Conservation (phyloP, 2,888 invertebrate genomes). For the Hirtodrosophila duncani region DNA sequence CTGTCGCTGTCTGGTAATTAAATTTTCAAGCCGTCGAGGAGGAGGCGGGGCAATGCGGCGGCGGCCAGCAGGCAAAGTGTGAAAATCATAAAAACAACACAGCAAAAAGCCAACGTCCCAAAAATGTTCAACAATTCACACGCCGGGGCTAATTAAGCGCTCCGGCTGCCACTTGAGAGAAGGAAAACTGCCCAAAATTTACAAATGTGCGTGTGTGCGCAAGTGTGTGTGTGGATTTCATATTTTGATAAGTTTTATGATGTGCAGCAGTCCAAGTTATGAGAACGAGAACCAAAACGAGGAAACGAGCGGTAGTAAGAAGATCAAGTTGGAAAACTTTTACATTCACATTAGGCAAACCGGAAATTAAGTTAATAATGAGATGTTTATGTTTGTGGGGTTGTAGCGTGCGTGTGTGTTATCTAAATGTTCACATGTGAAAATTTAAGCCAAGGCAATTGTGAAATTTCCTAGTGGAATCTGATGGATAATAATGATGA, state of each 20-base stretch:
- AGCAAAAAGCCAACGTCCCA: constrained; percentile 61
- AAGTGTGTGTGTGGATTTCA: constrained; percentile 49
- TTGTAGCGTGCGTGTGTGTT: constrained; percentile 9
- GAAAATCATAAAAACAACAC: constrained; percentile 68
- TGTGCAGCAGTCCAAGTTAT: constrained; percentile 45
- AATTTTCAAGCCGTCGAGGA: constrained; percentile 45
- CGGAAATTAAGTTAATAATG: constrained; percentile 64
- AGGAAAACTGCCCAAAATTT: constrained; percentile 35
- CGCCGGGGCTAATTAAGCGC: constrained; percentile 64
- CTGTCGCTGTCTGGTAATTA: constrained; percentile 42
- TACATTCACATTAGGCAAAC: constrained; percentile 40
- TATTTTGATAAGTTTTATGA: constrained; percentile 65
- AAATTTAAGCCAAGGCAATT: constrained; percentile 27
- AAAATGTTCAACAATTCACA: constrained; percentile 70
- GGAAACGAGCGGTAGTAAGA: constrained; percentile 1
- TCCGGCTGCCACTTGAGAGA: constrained; percentile 52
- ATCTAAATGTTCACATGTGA: constrained; percentile 17
- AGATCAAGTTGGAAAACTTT: constrained; percentile 32
- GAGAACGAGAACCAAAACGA: not conserved
- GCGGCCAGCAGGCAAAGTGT: constrained; percentile 55
- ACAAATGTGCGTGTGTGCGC: not conserved
- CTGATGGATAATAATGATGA: too few relatives aligned
- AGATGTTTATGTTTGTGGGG: constrained; percentile 23
- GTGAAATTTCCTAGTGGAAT: too few relatives aligned
- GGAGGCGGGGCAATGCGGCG: constrained; percentile 53